Evolutionary conservation across 2,113 vertebrate genomes (phyloP), one percentile per base, ranked within the genome.

Genomic region (Corythaixoides concolor): DNA sequence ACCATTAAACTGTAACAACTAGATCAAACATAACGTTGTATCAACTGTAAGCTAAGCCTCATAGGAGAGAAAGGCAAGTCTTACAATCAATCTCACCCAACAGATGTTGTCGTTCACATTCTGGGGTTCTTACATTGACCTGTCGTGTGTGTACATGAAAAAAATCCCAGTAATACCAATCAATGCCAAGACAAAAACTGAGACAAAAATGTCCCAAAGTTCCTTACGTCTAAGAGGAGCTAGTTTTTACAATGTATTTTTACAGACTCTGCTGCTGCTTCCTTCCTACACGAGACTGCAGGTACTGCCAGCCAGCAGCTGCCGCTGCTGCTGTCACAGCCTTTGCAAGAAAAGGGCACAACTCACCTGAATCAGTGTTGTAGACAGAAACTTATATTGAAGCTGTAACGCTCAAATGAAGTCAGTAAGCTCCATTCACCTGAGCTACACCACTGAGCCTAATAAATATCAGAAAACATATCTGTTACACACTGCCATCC

Each of bases 1-100:
- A 79, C 93, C 76, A 68, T 94, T 96, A 94, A 96, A 93, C 52
- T 95, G 95, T 88, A 96, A 96, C 77, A 78, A 94, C 72, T 52
- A 85, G 60, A 91, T 62, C 78, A 93, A 91, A 87, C 56, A 81
- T n/a, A 86, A 12, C 95, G 85, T 86, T 94, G 83, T 39, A 52
- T 93, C 89, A 67, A 89, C 67, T 49, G 72, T 53, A 74, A 50
- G 64, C 76, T 27, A 22, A 58, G 47, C 50, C 89, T 97, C 85
- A 15, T 1, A n/a, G 56, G 76, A 87, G 73, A 92, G 67, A 74
- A 74, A 84, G 33, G 53, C 12, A 23, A 53, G 59, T 59, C 15
- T 5, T 23, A 35, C 81, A 75, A 75, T 94, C 93, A 67, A 66
- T 96, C 94, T 93, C 55, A 8, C 35, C 59, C 74, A 89, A 68